Percentiles rank a stretch among this genome's conserved stretches.
phyloP scores from a whole-genome alignment of 2,888 invertebrate species.

The Pachydiplax longipennis region DNA sequence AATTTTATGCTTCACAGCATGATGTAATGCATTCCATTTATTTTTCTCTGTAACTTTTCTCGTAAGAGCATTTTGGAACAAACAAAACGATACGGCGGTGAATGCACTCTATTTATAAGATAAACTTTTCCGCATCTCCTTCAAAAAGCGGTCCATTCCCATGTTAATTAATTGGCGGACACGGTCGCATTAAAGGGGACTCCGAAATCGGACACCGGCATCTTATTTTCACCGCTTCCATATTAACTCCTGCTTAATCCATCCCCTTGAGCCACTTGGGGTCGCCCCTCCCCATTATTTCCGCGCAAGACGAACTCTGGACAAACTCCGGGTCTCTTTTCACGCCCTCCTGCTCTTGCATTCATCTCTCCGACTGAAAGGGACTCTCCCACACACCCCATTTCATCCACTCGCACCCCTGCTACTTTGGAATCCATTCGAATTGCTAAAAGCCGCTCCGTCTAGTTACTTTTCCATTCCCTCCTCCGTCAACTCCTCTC shows the following conservation, averaged over 20 bases:
- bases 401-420: neutral
- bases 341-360: neutral
- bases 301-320: neutral
- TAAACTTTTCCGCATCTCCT: too few relatives aligned
- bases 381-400: neutral
- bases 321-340: neutral
- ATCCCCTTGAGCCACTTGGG: neutral
- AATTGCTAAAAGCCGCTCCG: neutral
- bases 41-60: too few relatives aligned
- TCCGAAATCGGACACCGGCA: too few relatives aligned
- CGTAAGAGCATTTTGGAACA: too few relatives aligned
- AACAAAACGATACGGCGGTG: too few relatives aligned
- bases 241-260: neutral
- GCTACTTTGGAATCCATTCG: too few relatives aligned
- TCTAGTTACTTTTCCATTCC: neutral
- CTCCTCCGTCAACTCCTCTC: neutral
- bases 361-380: neutral
- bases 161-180: too few relatives aligned
- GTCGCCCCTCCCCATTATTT: neutral
- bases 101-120: too few relatives aligned
- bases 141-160: too few relatives aligned
- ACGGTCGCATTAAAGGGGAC: too few relatives aligned
- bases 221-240: neutral
- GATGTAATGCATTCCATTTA: too few relatives aligned
- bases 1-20: too few relatives aligned